Conservation (phyloP, 2,113 vertebrate species). For the Etia nguti region DNA sequence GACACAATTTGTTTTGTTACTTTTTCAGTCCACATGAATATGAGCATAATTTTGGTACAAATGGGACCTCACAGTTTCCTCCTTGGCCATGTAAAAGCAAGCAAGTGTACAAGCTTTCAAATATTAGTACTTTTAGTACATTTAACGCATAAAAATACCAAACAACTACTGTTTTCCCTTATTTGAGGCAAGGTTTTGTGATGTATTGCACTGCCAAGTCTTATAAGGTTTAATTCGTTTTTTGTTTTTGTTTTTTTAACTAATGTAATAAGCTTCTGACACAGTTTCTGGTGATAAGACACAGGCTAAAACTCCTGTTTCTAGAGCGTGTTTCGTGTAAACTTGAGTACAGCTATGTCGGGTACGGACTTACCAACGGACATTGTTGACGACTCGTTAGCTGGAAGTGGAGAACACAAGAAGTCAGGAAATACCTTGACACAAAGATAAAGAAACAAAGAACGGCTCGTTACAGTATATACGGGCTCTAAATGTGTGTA, state of each 20-base stretch:
- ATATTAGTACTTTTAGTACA: not conserved
- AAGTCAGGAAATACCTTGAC: not conserved
- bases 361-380: conserved; percentile 26
- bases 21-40: not conserved
- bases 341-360: not conserved
- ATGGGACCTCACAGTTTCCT: not conserved
- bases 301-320: not conserved
- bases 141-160: not conserved
- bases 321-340: not conserved
- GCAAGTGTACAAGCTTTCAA: not conserved
- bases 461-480: not conserved
- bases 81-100: not conserved
- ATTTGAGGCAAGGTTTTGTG: not conserved
- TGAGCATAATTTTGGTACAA: not conserved
- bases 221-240: not conserved
- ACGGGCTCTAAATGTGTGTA: not conserved
- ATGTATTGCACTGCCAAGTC: not conserved
- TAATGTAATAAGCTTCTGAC: not conserved
- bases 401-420: not conserved
- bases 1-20: not conserved
- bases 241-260: not conserved
- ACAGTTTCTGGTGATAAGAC: not conserved
- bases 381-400: not conserved
- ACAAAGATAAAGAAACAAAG: not conserved
- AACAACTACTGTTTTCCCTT: not conserved